A percentile compares a stretch with the other conserved stretches of the same genome.
Evolutionary conservation across 2,113 vertebrate genomes (phyloP).

Genomic region (Equus quagga): DNA sequence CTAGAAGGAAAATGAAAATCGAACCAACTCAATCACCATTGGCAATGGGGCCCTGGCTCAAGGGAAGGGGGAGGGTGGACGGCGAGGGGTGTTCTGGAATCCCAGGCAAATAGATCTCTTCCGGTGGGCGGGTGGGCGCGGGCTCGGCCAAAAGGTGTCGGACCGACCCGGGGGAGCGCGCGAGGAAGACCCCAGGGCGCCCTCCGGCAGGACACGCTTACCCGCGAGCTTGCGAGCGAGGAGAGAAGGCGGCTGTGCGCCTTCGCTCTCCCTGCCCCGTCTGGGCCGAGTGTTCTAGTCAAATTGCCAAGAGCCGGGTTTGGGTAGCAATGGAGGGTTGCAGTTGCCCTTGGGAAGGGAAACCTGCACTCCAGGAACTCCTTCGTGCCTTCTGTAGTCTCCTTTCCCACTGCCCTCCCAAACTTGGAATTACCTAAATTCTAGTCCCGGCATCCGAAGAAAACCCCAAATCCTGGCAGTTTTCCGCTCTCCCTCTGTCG

Average conservation of each 20-base stretch:
- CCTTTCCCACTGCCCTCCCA: background rate
- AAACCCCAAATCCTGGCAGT: background rate
- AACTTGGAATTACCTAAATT: background rate
- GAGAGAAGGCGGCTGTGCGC: rapidly evolving
- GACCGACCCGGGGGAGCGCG: background rate
- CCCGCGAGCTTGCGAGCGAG: background rate
- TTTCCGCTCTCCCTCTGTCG: background rate
- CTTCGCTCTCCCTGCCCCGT: background rate
- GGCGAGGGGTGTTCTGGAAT: background rate
- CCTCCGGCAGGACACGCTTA: rapidly evolving
- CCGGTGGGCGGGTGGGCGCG: background rate
- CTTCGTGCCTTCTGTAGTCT: background rate
- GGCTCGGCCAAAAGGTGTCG: background rate
- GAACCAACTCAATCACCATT: background rate
- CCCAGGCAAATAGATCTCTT: background rate
- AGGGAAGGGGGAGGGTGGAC: background rate
- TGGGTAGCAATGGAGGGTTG: background rate
- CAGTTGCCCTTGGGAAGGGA: background rate
- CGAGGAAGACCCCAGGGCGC: background rate
- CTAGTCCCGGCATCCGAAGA: background rate
- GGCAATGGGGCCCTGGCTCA: background rate
- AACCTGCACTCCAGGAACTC: background rate
- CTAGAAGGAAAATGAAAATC: background rate
- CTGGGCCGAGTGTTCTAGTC: background rate
- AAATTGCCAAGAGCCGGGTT: no score